These are phyloP conservation scores for Lagocephalus sceleratus DNA, from an alignment of 2,797 vertebrate species.

Conservation along the genomic window DNA sequence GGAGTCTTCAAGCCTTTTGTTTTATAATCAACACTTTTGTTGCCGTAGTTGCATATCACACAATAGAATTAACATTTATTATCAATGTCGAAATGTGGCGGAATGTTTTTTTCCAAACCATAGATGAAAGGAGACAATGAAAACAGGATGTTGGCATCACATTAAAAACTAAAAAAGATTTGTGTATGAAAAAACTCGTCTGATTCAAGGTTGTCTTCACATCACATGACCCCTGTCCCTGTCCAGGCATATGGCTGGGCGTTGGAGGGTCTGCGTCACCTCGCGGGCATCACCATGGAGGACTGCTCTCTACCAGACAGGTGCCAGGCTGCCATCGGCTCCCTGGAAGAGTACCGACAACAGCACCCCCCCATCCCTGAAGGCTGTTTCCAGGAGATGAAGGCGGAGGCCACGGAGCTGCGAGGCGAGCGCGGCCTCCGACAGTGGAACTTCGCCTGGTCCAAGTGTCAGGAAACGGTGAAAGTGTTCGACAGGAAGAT, in stretches of 20 bases:
- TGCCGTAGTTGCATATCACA: too few species aligned
- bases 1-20: too few species aligned
- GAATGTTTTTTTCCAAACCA: too few species aligned
- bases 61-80: too few species aligned
- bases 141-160: too few species aligned
- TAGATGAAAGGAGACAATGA: too few species aligned
- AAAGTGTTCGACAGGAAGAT: constrained; percentile 86
- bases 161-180: too few species aligned
- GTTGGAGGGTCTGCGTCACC: constrained; percentile 83
- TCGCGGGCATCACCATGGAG: constrained; percentile 84
- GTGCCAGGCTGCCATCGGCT: constrained; percentile 73
- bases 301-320: constrained; percentile 74
- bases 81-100: too few species aligned
- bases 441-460: constrained; percentile 88
- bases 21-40: too few species aligned
- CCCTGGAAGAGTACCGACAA: constrained; percentile 80
- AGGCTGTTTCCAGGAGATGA: constrained; percentile 85
- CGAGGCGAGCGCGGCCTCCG: constrained; percentile 82
- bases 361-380: constrained; percentile 82
- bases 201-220: too few species aligned
- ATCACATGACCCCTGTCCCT: constrained; percentile 7
- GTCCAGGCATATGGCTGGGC: constrained; percentile 81
- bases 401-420: constrained; percentile 81
- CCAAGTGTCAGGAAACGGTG: constrained; percentile 88
- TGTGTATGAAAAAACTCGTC: too few species aligned